Percentiles rank a stretch among this genome's conserved stretches.
Conservation (phyloP, 2,797 vertebrate genomes). For the Taenioides sp. region DNA sequence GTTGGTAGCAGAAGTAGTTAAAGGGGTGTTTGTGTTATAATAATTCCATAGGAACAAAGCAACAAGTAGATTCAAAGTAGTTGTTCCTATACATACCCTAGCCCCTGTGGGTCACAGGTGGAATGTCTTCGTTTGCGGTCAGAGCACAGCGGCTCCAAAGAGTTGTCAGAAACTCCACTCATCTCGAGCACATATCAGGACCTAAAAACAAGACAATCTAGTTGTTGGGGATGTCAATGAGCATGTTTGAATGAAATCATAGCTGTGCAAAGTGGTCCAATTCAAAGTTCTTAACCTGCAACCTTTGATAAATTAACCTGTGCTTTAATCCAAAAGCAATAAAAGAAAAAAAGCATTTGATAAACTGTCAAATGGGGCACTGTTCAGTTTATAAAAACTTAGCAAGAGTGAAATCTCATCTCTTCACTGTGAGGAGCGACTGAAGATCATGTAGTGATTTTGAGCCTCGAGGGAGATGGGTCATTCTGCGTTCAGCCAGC, state of each 20-base stretch:
- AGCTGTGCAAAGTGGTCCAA: neutral
- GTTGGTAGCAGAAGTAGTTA: conserved; percentile 9
- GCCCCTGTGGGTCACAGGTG: conserved; percentile 88
- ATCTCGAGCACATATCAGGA: conserved; percentile 90
- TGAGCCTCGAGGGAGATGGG: conserved; percentile 76
- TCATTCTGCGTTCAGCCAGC: conserved; percentile 75
- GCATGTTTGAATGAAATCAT: neutral
- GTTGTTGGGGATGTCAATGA: neutral
- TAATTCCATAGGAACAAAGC: conserved; percentile 3
- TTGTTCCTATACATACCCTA: conserved; percentile 77
- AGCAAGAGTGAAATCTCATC: conserved; percentile 72
- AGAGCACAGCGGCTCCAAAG: conserved; percentile 86
- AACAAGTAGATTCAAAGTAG: conserved; percentile 7
- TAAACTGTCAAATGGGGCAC: conserved; percentile 13
- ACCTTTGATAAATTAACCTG: conserved; percentile 21
- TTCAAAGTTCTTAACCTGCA: conserved; percentile 7
- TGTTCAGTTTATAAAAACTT: conserved; percentile 58
- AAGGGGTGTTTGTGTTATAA: conserved; percentile 7
- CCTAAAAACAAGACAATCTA: conserved; percentile 69
- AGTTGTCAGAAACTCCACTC: conserved; percentile 93
- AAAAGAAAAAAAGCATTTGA: neutral
- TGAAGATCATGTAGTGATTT: conserved; percentile 81
- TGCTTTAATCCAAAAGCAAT: neutral
- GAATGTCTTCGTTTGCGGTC: conserved; percentile 95
- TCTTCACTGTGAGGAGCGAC: conserved; percentile 38